Percentiles rank a stretch among this genome's conserved stretches.
These are phyloP conservation scores for Percina caprodes DNA, from an alignment of 2,113 vertebrate species.

Conservation along the genomic window DNA sequence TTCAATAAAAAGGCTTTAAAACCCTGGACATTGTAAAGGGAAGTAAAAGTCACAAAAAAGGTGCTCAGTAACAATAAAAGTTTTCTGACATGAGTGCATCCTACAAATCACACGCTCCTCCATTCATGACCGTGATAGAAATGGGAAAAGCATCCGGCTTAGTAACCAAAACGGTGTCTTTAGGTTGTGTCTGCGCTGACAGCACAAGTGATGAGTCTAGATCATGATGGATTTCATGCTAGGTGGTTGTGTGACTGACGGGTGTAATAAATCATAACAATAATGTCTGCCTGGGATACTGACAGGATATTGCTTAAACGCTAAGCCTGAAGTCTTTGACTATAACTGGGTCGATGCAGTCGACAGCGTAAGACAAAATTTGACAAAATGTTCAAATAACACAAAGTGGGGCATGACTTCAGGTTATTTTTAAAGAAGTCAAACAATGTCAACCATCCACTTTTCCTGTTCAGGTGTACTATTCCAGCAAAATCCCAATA, in stretches of 20 bases:
- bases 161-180: conserved; percentile 20
- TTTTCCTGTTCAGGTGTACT: neutral
- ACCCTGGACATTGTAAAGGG: neutral
- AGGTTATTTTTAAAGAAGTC: neutral
- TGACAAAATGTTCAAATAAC: neutral
- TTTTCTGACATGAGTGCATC: neutral
- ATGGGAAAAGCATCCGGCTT: conserved; percentile 6
- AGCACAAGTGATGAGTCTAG: conserved; percentile 36
- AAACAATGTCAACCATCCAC: neutral
- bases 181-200: conserved; percentile 25
- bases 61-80: neutral
- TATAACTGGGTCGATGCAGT: conserved; percentile 1
- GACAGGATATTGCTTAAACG: conserved; percentile 45
- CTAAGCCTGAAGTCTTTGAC: conserved; percentile 17
- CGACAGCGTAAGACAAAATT: neutral
- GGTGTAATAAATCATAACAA: conserved; percentile 56
- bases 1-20: neutral
- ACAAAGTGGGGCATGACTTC: neutral
- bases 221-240: conserved; percentile 55
- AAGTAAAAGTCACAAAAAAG: neutral
- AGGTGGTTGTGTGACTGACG: conserved; percentile 53
- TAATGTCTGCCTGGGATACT: conserved; percentile 45
- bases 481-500: neutral
- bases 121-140: conserved; percentile 16
- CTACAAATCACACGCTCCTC: neutral